A percentile compares a stretch with the other conserved stretches of the same genome.
These are phyloP conservation scores for Sitta carolinensis DNA, from an alignment of 2,797 vertebrate species.

Conservation along the genomic window DNA sequence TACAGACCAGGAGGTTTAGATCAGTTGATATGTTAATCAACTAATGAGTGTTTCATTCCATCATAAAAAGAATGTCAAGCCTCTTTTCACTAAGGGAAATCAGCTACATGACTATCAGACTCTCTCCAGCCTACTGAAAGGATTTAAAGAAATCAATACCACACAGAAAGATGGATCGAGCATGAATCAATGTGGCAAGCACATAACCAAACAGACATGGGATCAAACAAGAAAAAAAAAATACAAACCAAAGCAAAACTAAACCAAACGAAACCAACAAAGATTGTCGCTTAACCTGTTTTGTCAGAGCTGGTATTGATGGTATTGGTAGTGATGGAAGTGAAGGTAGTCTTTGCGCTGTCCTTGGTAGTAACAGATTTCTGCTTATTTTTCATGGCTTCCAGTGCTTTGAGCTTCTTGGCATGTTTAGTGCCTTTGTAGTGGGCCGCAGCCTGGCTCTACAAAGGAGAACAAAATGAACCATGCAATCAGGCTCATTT, in stretches of 20 bases:
- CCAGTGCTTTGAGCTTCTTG: conserved; percentile 98
- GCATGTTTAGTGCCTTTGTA: conserved; percentile 99
- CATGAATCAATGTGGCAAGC: conserved; percentile 59
- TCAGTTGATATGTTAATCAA: neutral
- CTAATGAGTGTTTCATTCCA: neutral
- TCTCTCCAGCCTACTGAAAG: conserved; percentile 12
- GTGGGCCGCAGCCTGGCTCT: conserved; percentile 98
- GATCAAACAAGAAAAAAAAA: conserved; percentile 35
- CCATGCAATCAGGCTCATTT: conserved; percentile 85
- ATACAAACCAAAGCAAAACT: neutral
- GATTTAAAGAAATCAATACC: conserved; percentile 14
- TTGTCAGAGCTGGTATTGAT: conserved; percentile 84
- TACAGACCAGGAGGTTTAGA: neutral
- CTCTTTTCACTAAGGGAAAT: conserved; percentile 40
- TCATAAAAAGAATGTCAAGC: conserved; percentile 22
- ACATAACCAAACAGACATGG: conserved; percentile 61
- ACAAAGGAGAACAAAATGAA: conserved; percentile 87
- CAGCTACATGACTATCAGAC: neutral
- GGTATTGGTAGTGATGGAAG: conserved; percentile 82
- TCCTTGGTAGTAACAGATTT: conserved; percentile 87
- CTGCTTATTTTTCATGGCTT: conserved; percentile 93
- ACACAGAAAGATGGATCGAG: conserved; percentile 68
- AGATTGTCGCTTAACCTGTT: conserved; percentile 88
- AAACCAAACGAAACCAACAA: conserved; percentile 69
- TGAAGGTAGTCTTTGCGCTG: conserved; percentile 86